Percentiles rank a stretch among this genome's conserved stretches.
Conservation (phyloP, 2,888 invertebrate species). For the Iphiclides podalirius region DNA sequence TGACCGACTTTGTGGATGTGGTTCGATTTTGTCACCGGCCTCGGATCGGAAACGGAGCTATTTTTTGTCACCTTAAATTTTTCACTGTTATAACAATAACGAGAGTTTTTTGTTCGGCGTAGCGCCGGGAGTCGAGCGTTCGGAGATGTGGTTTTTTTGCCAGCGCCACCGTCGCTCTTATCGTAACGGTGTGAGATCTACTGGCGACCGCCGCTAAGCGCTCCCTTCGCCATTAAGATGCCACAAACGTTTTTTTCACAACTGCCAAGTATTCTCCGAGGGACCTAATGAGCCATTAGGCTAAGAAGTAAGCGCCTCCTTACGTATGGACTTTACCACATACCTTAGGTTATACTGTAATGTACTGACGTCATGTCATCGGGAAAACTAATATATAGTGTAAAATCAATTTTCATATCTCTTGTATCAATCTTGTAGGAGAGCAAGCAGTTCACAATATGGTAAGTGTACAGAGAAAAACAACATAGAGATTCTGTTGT, state of each 20-base stretch:
- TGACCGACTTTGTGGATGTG: constrained; percentile 14
- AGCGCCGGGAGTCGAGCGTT: constrained; percentile 10
- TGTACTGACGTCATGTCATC: too few species aligned
- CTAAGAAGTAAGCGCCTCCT: background rate
- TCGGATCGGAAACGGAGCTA: too few species aligned
- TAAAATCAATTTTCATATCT: too few species aligned
- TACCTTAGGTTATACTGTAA: too few species aligned
- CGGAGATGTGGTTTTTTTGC: constrained; percentile 17
- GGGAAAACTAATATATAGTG: too few species aligned
- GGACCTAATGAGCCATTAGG: constrained; percentile 9
- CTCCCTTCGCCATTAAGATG: constrained; percentile 10
- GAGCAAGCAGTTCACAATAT: too few species aligned
- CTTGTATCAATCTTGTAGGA: too few species aligned
- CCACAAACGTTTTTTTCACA: background rate
- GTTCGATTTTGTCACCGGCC: constrained; percentile 6
- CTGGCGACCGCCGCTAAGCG: background rate
- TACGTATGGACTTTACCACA: too few species aligned
- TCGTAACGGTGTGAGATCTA: background rate
- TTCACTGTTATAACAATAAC: constrained; percentile 22
- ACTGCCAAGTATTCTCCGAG: background rate
- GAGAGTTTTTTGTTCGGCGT: constrained; percentile 15
- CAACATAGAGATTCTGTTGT: too few species aligned
- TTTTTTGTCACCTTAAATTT: constrained; percentile 8
- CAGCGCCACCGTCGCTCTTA: background rate
- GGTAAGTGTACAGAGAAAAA: too few species aligned